phyloP scores from a whole-genome alignment of 2,797 vertebrate species.

The Pitangus sulphuratus region DNA sequence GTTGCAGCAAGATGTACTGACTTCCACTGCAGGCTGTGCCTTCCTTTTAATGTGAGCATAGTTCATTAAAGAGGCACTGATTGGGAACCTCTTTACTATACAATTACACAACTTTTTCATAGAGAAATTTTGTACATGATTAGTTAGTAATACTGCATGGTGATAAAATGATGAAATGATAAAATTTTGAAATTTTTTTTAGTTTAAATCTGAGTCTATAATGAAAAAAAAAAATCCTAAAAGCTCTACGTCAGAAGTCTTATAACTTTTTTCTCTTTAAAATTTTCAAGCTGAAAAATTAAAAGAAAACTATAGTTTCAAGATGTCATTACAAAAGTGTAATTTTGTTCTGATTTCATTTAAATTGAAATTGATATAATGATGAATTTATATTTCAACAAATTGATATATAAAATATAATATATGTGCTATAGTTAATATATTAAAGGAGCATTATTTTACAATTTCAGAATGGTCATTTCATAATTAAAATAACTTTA shows the following conservation, averaged over 20 bases:
- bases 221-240: background rate
- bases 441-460: background rate
- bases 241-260: background rate
- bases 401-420: background rate
- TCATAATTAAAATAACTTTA: background rate
- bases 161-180: too few relatives aligned
- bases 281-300: background rate
- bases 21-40: background rate
- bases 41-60: background rate
- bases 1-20: background rate
- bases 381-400: background rate
- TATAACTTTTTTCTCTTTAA: background rate
- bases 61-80: background rate
- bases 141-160: background rate
- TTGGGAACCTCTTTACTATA: background rate
- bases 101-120: fast-evolving
- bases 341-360: background rate
- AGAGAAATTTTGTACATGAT: background rate
- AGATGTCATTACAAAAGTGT: background rate
- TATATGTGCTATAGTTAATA: background rate
- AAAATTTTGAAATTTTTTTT: background rate
- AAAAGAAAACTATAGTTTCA: background rate
- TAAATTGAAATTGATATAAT: background rate
- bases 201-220: background rate
- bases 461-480: background rate